Evolutionary conservation across 64 coral and sea anemone species (phyloP).

Genomic region (Montipora sp.): DNA sequence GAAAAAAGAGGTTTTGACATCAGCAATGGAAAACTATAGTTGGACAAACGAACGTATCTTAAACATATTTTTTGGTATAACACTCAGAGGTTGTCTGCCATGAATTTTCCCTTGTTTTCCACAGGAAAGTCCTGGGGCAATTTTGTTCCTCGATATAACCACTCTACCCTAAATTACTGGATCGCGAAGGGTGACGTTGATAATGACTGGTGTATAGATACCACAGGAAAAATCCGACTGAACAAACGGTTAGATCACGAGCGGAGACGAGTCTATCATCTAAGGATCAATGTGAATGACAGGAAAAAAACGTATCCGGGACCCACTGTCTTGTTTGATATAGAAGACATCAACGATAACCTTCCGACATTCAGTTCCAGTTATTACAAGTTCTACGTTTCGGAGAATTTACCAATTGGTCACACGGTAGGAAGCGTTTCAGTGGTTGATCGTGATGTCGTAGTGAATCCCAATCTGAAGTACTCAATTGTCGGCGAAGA

Average conservation of each 20-base stretch:
- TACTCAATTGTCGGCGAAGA: conserved; percentile 75
- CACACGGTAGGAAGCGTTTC: conserved; percentile 50
- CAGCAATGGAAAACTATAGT: no score
- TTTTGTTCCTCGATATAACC: conserved; percentile 1
- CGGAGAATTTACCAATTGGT: conserved; percentile 45
- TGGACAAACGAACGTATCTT: no score
- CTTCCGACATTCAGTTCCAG: conserved; percentile 58
- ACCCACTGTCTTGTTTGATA: conserved; percentile 45
- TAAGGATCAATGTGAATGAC: conserved; percentile 69
- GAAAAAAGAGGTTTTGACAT: no score
- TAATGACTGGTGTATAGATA: conserved; percentile 81
- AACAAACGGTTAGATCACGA: conserved; percentile 71
- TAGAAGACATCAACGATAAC: conserved; percentile 89
- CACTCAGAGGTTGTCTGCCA: not conserved
- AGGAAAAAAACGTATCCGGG: conserved; percentile 26
- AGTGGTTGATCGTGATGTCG: conserved; percentile 70
- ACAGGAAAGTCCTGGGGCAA: not conserved
- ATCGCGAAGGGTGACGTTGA: conserved; percentile 70
- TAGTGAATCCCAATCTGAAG: conserved; percentile 59
- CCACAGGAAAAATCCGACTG: conserved; percentile 58
- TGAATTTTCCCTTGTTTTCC: not conserved
- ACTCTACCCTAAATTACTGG: conserved; percentile 65
- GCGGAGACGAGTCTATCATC: conserved; percentile 37
- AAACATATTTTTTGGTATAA: no score
- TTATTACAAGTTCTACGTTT: conserved; percentile 59